Base-by-base conservation (phyloP, 2,113 vertebrate genomes). In the Butorides virescens region DNA sequence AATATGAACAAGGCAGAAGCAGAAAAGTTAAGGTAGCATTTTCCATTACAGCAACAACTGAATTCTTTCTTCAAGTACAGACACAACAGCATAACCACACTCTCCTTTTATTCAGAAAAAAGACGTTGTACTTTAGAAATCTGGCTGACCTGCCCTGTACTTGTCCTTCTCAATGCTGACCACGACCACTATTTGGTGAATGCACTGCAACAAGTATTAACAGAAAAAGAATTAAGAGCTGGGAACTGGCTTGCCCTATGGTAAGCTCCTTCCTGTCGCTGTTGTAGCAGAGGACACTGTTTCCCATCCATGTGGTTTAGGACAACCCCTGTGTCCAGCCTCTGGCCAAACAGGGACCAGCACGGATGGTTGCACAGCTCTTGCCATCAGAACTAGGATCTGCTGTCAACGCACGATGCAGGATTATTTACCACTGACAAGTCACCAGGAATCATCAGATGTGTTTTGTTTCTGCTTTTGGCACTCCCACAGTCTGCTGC, bases 81-180 rank as follows among this genome's bases (percentile, higher is more conserved):
- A 27, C 19, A 44, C 5, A 49, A 12, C 9, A 90, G 9, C 7
- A 18, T 11, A 62, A 42, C 23, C 11, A n/a, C 0, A 0, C 8
- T 46, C 21, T 81, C 14, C 16, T 32, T 74, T 68, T 29, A 15
- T 47, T 74, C 56, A 30, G 52, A 67, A 37, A 77, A 49, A 34
- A 4, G 22, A 30, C 8, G 5, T 10, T 11, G 1, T 16, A 15
- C 25, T 70, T 68, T 1, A 55, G 18, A 25, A 63, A 34, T 10
- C 15, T 53, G 17, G 2, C n/a, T 71, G 37, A 30, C 16, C 42
- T 71, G 20, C 17, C 23, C 23, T 50, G 4, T 30, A 16, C 22
- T 86, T n/a, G 20, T 18, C 6, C 34, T 27, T 29, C 32, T 61
- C 29, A 36, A 0, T 17, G 26, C 15, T 84, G 34, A 29, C 49